Evolutionary conservation across 2,113 vertebrate genomes (phyloP), one percentile per base, ranked within the genome.

Genomic region (Elachura formosa): DNA sequence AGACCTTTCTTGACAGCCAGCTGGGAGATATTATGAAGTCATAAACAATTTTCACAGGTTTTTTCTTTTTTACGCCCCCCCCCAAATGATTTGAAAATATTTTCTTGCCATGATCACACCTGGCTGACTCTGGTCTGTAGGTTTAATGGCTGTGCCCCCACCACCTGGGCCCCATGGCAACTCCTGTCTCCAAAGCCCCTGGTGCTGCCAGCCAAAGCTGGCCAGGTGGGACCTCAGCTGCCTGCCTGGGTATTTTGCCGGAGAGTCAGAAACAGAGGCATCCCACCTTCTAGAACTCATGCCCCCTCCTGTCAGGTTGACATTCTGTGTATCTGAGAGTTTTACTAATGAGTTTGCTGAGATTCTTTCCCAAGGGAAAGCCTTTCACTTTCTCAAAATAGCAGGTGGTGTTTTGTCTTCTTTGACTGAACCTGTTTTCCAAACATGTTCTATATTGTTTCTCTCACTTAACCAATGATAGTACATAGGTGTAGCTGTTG

Each of bases 1-100:
- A 33, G 26, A 59, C 9, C 7, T 43, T 74, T 94, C 55, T 26
- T 63, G n/a, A 46, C 36, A 72, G 24, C 15, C 34, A 81, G 7
- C 12, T 90, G n/a, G 46, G 25, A 71, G 31, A 68, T 16, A 25
- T 10, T 23, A 40, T 5, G 31, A 84, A 89, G 76, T 12, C 28
- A 86, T 38, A 59, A 67, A 62, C 19, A 29, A 59, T 59, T 85
- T 78, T n/a, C 43, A 61, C 10, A 19, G 3, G 2, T 56, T 69
- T 36, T 26, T 1, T 6, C 2, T 2, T 13, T 14, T 3, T 2
- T 8, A 19, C 1, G 4, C 8, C 12, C 1, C 31, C 11, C 34
- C 11, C 3, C 0, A 8, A 91, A 76, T 31, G 80, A 15, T 76
- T 72, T 48, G 13, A 34, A 80, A 77, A 46, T 2, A 8, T 46